Base-by-base conservation (phyloP, 2,797 vertebrate species). In the Anguilla anguilla region DNA sequence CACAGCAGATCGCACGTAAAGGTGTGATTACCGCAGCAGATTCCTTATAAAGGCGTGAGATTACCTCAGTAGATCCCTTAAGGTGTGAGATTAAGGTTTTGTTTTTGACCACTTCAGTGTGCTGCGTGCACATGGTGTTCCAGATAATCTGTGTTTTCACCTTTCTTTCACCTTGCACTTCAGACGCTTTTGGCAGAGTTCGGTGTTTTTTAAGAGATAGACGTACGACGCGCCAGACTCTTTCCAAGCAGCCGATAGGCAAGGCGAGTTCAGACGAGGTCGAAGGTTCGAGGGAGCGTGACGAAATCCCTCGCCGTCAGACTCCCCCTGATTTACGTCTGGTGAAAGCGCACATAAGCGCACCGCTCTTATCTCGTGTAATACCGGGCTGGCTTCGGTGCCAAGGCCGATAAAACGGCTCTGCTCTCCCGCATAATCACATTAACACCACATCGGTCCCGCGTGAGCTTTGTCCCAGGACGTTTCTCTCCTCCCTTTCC, bases 271-370 rank as follows among this genome's bases (percentile, higher is more conserved):
- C 61, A 67, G 61, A 25, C n/a, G 22, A n/a, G 61, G 61, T 28
- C 9, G 61, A 67, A 7, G 59, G 59, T 61, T 61, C 59, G 5
- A 72, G 69, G n/a, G 69, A 11, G n/a, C 53, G 89, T 89, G 53
- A 28, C 85, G 90, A 91, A 57, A 67, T 86, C 82, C 81, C 74
- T 74, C 13, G 83, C 87, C 72, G 84, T 88, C 53, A 19, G 43
- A 15, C 53, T 79, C 59, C 90, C 88, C 88, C 2, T 35, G 85
- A 89, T 87, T 88, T 88, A 90, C 51, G 86, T 55, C 84, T 86
- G 84, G 22, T 61, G 84, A 88, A 87, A 72, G 87, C 77, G 85
- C 81, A 46, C 61, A 81, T 28, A 64, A 39, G 28, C 67, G 72
- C 28, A 31, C 19, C 19, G 46, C 25, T 46, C 49, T 84, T 77